Conservation (phyloP, 2,888 invertebrate genomes). For the Bellardia pandia region DNA sequence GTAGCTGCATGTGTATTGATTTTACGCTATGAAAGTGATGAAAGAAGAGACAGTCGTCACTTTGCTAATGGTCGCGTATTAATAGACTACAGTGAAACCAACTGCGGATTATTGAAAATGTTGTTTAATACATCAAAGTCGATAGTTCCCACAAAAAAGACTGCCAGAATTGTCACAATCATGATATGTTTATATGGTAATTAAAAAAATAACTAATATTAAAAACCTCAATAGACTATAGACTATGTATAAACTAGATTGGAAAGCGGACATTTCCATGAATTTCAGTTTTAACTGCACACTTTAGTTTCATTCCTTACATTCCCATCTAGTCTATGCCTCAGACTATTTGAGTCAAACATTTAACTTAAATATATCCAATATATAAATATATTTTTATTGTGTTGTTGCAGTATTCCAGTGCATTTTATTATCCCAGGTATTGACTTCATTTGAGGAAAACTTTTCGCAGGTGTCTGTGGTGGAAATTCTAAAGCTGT, state of each 20-base stretch:
- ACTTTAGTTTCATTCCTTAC: too few relatives aligned
- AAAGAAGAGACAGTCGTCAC: conserved; percentile 76
- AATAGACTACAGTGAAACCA: conserved; percentile 71
- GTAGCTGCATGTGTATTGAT: conserved; percentile 90
- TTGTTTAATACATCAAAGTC: conserved; percentile 84
- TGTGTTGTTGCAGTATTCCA: conserved; percentile 76
- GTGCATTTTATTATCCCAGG: conserved; percentile 78
- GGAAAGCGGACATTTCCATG: too few relatives aligned
- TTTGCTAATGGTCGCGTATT: conserved; percentile 75
- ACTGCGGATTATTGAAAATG: conserved; percentile 79
- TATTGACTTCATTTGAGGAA: conserved; percentile 79
- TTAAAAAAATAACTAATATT: conserved; percentile 51
- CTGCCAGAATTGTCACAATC: conserved; percentile 84
- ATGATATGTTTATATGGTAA: conserved; percentile 84
- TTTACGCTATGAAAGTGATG: conserved; percentile 86
- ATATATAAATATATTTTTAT: not conserved
- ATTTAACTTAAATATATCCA: not conserved
- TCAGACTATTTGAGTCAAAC: not conserved
- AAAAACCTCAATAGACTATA: not conserved
- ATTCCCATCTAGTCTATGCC: too few relatives aligned
- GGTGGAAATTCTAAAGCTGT: conserved; percentile 75
- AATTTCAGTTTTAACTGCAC: too few relatives aligned
- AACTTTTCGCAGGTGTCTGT: conserved; percentile 73
- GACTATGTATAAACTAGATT: too few relatives aligned
- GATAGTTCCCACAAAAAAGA: conserved; percentile 83